Percentiles rank a stretch among this genome's conserved stretches.
phyloP scores from a whole-genome alignment of 2,888 invertebrate genomes.

The Zele albiditarsus region DNA sequence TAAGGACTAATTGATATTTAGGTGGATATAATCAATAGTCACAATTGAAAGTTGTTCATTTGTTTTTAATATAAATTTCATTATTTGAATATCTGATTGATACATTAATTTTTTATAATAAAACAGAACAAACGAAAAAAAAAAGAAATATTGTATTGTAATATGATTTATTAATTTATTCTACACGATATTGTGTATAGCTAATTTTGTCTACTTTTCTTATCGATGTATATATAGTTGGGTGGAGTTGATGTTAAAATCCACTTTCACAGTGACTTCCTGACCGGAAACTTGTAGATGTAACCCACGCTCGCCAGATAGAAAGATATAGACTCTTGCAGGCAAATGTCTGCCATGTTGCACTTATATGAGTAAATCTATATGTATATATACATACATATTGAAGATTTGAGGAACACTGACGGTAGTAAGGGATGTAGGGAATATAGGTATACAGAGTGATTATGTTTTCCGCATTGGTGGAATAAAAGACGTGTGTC shows the following conservation, averaged over 20 bases:
- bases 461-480: slow-evolving; percentile 41
- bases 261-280: slow-evolving; percentile 36
- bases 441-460: slow-evolving; percentile 2
- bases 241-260: slow-evolving; percentile 32
- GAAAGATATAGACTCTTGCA: slow-evolving; percentile 6
- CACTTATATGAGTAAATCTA: background rate
- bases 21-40: no score
- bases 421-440: background rate
- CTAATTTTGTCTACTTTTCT: slow-evolving; percentile 25
- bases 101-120: no score
- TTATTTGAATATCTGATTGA: no score
- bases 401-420: background rate
- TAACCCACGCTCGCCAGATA: slow-evolving; percentile 18
- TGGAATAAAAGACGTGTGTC: slow-evolving; percentile 33
- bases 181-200: background rate
- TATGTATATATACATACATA: background rate
- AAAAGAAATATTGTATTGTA: background rate
- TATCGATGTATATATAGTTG: slow-evolving; percentile 18
- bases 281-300: slow-evolving; percentile 36
- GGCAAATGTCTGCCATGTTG: slow-evolving; percentile 9
- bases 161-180: slow-evolving; percentile 11
- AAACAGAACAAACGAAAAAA: background rate
- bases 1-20: background rate
- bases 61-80: no score
- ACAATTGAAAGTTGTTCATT: no score